Percentiles rank a stretch among this genome's conserved stretches.
phyloP scores from a whole-genome alignment of 2,888 invertebrate genomes.

The Nomada ruficornis region DNA sequence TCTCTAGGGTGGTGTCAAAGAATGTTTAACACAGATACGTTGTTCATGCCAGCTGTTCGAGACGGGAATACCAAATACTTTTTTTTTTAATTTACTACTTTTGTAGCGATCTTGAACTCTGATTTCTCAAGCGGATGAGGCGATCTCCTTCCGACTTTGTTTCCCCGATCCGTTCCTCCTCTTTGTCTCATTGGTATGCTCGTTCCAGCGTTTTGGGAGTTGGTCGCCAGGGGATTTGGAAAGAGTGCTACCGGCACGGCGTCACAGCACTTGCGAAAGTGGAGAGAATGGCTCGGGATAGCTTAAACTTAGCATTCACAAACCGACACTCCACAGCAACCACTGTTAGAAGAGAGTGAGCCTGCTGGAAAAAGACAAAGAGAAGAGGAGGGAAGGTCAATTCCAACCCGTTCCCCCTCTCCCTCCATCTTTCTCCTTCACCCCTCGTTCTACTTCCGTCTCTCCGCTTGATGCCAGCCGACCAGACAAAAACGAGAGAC shows the following conservation, averaged over 20 bases:
- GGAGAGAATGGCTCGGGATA: slow-evolving; percentile 71
- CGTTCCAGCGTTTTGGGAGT: slow-evolving; percentile 73
- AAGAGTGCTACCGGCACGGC: slow-evolving; percentile 65
- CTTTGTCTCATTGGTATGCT: slow-evolving; percentile 78
- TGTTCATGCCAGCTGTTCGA: no score
- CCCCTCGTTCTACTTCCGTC: slow-evolving; percentile 58
- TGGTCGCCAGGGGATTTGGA: slow-evolving; percentile 66
- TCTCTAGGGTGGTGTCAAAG: no score
- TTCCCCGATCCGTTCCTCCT: slow-evolving; percentile 17
- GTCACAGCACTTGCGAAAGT: slow-evolving; percentile 59
- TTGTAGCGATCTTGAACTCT: slow-evolving; percentile 22
- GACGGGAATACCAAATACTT: no score
- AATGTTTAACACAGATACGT: no score
- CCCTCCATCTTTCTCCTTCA: slow-evolving; percentile 21
- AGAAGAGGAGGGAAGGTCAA: slow-evolving; percentile 66
- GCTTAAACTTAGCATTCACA: slow-evolving; percentile 81
- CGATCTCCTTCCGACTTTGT: slow-evolving; percentile 7
- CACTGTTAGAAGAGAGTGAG: slow-evolving; percentile 44
- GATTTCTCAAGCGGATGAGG: slow-evolving; percentile 38
- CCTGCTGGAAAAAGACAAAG: slow-evolving; percentile 40
- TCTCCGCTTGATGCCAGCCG: slow-evolving; percentile 69
- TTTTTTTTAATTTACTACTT: neutral
- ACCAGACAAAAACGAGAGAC: slow-evolving; percentile 71
- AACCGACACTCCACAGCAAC: slow-evolving; percentile 75
- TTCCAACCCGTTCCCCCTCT: slow-evolving; percentile 62